Evolutionary conservation across 1,140 invertebrate species (phyloP), one percentile per base, ranked within the genome.

Genomic region (Drosophila parabipectinata): DNA sequence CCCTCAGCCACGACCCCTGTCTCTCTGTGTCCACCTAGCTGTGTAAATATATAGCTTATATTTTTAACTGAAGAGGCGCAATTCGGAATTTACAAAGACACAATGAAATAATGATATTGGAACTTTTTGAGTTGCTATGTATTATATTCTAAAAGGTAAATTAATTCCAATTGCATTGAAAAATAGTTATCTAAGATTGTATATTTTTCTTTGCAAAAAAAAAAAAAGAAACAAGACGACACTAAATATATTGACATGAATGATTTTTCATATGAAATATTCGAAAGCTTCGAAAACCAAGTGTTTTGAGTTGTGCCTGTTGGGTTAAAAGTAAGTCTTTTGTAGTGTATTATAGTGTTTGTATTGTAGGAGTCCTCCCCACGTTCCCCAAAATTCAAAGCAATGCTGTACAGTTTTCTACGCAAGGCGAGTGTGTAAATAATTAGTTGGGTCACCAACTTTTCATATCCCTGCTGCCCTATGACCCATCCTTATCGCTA

Each of bases 351-450:
- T 45, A 21, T 18, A 18, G 14, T 9, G 5, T 45, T 45, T 41
- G 48, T 32, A 32, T 9, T 32, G 32, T 32, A 32, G 32, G 32
- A 32, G 0, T 32, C 32, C 32, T 10, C 0, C 2, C 3, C 32
- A n/a, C 9, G 21, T 32, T 32, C 32, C 9, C 32, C 8, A 8
- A 32, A 67, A 67, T 32, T 44, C 47, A 66, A 63, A 63, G 48
- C 34, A 60, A 41, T 53, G n/a, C 44, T 68, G 62, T 68, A 68
- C 37, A 68, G 37, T 34, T 26, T 55, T n/a, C 8, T 41, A 37
- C 52, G 26, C 12, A 10, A 14, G 12, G 39, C n/a, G 53, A 54
- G 26, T 57, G 30, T 57, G 68, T 73, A 75, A 58, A 76, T 75
- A 75, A 54, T 48, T 75, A 18, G 4, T 18, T 45, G n/a, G n/a